Evolutionary conservation across 2,113 vertebrate genomes (phyloP).

Genomic region (Mobula hypostoma): DNA sequence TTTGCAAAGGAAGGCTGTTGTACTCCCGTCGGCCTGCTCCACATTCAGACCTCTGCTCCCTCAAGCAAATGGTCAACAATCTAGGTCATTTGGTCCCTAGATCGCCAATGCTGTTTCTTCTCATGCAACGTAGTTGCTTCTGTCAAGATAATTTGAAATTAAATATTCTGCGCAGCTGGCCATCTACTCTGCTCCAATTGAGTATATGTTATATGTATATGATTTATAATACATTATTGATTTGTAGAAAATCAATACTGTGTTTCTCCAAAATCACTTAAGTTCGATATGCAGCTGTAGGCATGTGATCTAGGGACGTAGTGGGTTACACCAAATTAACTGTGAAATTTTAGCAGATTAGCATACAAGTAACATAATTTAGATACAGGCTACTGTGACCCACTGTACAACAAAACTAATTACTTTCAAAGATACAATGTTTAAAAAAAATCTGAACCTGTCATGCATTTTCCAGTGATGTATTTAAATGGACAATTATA

Average conservation of each 20-base stretch:
- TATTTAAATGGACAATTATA: conserved; percentile 64
- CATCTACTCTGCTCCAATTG: neutral
- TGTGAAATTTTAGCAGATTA: conserved; percentile 28
- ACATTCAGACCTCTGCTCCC: neutral
- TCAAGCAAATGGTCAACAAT: neutral
- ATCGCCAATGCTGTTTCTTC: neutral
- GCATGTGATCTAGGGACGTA: neutral
- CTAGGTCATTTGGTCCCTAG: neutral
- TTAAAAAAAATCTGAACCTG: neutral
- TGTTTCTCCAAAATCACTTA: neutral
- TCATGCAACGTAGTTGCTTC: neutral
- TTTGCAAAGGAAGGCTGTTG: neutral
- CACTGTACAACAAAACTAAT: conserved; percentile 19
- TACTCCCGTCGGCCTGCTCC: no score
- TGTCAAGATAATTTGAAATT: neutral
- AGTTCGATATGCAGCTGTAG: neutral
- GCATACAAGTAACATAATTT: neutral
- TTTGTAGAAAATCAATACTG: neutral
- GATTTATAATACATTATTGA: neutral
- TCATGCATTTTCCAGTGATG: neutral
- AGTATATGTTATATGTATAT: neutral
- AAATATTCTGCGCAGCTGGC: neutral
- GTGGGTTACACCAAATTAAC: conserved; percentile 23
- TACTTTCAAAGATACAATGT: conserved; percentile 14
- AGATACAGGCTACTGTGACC: neutral